A percentile compares a stretch with the other conserved stretches of the same genome.
Evolutionary conservation across 92 coral and sea anemone genomes (phyloP).

Genomic region (Actinernus sp.): DNA sequence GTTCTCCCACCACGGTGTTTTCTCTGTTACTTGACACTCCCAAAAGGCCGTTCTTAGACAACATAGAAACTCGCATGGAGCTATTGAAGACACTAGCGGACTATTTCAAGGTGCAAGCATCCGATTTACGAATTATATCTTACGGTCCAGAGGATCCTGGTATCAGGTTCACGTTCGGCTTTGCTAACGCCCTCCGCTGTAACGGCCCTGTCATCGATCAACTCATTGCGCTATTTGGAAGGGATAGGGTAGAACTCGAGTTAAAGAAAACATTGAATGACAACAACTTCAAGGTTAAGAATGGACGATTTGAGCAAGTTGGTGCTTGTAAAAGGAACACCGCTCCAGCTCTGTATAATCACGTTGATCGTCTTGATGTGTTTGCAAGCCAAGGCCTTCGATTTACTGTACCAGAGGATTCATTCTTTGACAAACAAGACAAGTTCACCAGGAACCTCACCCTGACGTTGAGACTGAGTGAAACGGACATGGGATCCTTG

Average conservation of each 20-base stretch:
- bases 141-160: constrained; percentile 35
- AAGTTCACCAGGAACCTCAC: constrained; percentile 56
- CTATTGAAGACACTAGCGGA: constrained; percentile 65
- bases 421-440: constrained; percentile 73
- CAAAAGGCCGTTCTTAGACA: constrained; percentile 47
- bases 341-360: constrained; percentile 46
- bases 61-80: constrained; percentile 52
- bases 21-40: constrained; percentile 10
- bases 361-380: constrained; percentile 51
- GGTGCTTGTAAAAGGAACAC: constrained; percentile 36
- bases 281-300: constrained; percentile 22
- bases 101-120: constrained; percentile 54
- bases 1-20: constrained; percentile 17
- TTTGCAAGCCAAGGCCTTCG: constrained; percentile 59
- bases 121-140: constrained; percentile 41
- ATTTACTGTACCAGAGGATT: constrained; percentile 48
- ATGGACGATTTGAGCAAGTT: constrained; percentile 27
- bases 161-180: constrained; percentile 37
- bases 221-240: constrained; percentile 40
- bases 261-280: constrained; percentile 1
- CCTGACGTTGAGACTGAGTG: constrained; percentile 46
- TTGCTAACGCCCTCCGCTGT: constrained; percentile 21
- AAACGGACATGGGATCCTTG: constrained; percentile 10
- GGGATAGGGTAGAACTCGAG: neutral
- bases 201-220: constrained; percentile 1